Base-by-base conservation (phyloP, 2,888 invertebrate species). In the Lacanobia oleracea region DNA sequence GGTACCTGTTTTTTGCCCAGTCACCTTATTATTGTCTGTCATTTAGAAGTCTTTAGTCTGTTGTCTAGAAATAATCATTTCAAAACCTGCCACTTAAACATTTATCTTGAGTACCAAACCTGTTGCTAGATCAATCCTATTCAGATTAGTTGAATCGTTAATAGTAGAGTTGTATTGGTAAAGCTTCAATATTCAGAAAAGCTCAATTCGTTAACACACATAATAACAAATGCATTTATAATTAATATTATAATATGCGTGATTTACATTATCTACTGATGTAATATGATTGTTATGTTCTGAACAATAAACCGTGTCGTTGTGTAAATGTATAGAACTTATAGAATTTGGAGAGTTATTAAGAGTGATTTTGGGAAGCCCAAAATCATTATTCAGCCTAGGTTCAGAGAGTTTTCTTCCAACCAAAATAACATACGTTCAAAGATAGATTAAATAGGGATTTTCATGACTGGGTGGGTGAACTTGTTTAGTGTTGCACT, bases 221-320 rank as follows among this genome's bases (percentile, higher is more conserved):
- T 43, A 61, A 77, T 77, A 50, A 67, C 51, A 61, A 51, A 67
- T 79, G 51, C 18, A 8, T 37, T 27, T 56, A 61, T 27, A 62
- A 65, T 62, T 57, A 67, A 74, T 68, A 73, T 54, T 67, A 79
- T 61, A 62, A 67, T 65, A 65, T 54, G 40, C 27, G 43, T 74
- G 50, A 80, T 62, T 75, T 64, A 23, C 12, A 57, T 27, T 66
- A 66, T 66, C 40, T 53, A 23, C 48, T 51, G 9, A 72, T 67
- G 63, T 73, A 18, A 43, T 33, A 10, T 14, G 43, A 53, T 51
- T 51, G 56, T 59, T 67, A 45, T 61, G 16, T 50, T 18, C 10
- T 61, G 27, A 1, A 53, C 14, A 53, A 59, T 53, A 10, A 67
- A 51, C 27, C 4, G 23, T 50, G 14, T 43, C 7, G 18, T 14